These are phyloP conservation scores for Pogonomyrmex californicus DNA, from an alignment of 1,140 invertebrate species.

Conservation along the genomic window DNA sequence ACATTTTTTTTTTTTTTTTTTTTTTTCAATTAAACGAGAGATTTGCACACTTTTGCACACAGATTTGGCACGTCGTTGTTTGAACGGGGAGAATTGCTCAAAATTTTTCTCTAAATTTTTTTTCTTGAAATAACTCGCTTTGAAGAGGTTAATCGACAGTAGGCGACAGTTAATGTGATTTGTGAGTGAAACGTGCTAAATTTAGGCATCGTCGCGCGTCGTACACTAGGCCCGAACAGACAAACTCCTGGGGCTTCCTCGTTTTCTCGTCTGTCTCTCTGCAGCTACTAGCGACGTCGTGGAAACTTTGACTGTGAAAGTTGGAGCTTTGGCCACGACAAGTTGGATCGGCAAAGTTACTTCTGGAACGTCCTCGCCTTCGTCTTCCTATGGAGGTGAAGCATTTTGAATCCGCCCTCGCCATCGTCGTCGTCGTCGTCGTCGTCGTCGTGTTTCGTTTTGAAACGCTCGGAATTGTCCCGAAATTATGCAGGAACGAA, in stretches of 20 bases:
- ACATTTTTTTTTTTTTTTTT: background rate
- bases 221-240: conserved; percentile 35
- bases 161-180: conserved; percentile 53
- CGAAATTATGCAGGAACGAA: conserved; percentile 38
- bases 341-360: conserved; percentile 70
- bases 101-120: background rate
- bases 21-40: background rate
- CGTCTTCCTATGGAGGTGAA: conserved; percentile 16
- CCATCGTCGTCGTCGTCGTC: conserved; percentile 19
- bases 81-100: background rate
- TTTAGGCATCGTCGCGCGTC: conserved; percentile 25
- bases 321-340: conserved; percentile 67
- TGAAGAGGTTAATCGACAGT: conserved; percentile 16
- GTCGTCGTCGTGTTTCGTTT: conserved; percentile 13
- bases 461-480: conserved; percentile 62
- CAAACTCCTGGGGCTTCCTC: background rate
- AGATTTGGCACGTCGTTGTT: background rate
- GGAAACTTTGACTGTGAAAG: conserved; percentile 67
- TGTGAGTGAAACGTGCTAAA: conserved; percentile 35
- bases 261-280: conserved; percentile 21
- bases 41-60: background rate
- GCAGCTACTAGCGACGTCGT: conserved; percentile 37
- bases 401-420: conserved; percentile 62
- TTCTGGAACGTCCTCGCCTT: conserved; percentile 47
- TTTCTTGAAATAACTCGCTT: background rate